phyloP scores from a whole-genome alignment of 2,113 vertebrate genomes.

The Leptobrachium leishanense region DNA sequence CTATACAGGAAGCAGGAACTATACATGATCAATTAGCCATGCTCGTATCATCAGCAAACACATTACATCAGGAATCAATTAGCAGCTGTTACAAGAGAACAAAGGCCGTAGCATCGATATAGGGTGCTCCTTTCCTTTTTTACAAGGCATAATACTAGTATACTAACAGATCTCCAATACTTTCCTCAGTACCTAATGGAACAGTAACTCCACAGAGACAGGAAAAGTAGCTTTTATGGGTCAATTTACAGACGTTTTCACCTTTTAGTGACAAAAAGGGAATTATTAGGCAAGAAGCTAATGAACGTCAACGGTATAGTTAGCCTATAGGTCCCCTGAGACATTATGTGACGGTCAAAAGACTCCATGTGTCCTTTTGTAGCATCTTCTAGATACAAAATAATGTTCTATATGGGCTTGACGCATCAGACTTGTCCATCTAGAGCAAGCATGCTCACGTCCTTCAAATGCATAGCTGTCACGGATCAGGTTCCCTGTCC shows the following conservation, averaged over 20 bases:
- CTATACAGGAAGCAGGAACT: neutral
- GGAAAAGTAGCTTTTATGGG: no score
- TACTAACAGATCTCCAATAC: no score
- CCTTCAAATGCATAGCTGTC: no score
- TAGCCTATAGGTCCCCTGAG: neutral
- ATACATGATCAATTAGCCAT: constrained; percentile 26
- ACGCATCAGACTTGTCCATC: neutral
- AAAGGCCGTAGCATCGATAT: no score
- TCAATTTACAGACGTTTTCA: no score
- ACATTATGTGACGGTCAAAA: neutral
- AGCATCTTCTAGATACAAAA: neutral
- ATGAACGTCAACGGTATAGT: neutral
- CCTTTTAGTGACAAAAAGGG: neutral
- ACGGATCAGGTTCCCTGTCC: no score
- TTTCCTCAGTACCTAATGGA: no score
- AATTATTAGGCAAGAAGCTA: neutral
- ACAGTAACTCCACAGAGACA: no score
- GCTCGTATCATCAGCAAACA: constrained; percentile 34
- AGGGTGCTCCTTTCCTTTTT: no score
- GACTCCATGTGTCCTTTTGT: neutral
- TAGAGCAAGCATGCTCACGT: no score
- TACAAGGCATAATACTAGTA: no score
- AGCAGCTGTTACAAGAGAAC: neutral
- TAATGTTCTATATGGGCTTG: neutral
- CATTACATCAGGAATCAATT: neutral